Evolutionary conservation across 2,113 vertebrate species (phyloP).

Genomic region (Callipepla californica): DNA sequence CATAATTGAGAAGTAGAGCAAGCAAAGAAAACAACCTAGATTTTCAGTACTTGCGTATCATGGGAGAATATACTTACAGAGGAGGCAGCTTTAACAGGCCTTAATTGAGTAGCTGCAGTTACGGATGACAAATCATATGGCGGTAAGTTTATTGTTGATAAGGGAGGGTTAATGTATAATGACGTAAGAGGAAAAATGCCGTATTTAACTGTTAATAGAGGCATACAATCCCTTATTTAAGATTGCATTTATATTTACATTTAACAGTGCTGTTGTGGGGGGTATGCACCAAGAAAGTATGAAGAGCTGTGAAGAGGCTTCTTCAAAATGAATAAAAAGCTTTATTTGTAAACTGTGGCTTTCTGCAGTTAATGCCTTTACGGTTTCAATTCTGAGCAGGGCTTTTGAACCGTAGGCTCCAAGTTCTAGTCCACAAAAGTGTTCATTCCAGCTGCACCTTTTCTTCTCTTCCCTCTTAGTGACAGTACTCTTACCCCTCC

Average conservation of each 20-base stretch:
- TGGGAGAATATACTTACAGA: background rate
- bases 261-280: background rate
- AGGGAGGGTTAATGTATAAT: background rate
- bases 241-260: accelerated
- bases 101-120: background rate
- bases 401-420: background rate
- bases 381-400: background rate
- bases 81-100: background rate
- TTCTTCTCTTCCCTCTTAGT: background rate
- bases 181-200: background rate
- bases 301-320: background rate
- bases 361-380: background rate
- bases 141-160: background rate
- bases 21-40: background rate
- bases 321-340: background rate
- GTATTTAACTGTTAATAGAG: background rate
- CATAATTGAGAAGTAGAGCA: background rate
- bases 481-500: background rate
- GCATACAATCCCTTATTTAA: background rate
- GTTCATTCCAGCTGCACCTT: background rate
- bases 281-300: background rate
- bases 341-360: background rate
- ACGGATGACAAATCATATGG: background rate
- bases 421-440: accelerated
- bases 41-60: background rate